A percentile compares a stretch with the other conserved stretches of the same genome.
These are phyloP conservation scores for Argyra leucocephala DNA, from an alignment of 2,888 invertebrate species.

Conservation along the genomic window DNA sequence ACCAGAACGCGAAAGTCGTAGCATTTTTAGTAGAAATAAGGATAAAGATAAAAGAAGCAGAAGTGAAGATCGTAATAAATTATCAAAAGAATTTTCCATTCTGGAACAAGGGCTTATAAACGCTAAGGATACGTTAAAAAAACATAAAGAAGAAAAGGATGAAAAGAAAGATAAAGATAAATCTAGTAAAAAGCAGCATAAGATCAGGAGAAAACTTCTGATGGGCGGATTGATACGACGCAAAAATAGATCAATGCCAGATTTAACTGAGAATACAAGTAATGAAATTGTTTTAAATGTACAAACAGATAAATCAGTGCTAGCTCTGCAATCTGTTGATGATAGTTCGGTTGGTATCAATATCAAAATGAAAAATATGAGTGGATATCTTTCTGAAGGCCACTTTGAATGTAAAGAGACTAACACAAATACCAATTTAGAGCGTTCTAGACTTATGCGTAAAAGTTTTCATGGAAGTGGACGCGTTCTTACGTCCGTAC, in stretches of 20 bases:
- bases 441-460: constrained; percentile 77
- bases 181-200: constrained; percentile 78
- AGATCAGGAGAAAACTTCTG: constrained; percentile 72
- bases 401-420: constrained; percentile 64
- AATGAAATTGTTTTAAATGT: constrained; percentile 44
- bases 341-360: constrained; percentile 65
- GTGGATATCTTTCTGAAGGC: constrained; percentile 78
- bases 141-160: constrained; percentile 51
- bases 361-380: constrained; percentile 45
- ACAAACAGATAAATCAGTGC: constrained; percentile 34
- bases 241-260: constrained; percentile 86
- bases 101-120: constrained; percentile 50
- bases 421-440: constrained; percentile 66
- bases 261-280: constrained; percentile 63
- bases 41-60: constrained; percentile 70
- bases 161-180: constrained; percentile 62
- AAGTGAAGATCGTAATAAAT: constrained; percentile 76
- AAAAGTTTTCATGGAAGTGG: constrained; percentile 83
- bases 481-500: constrained; percentile 67
- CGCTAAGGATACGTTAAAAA: constrained; percentile 47
- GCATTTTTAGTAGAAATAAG: constrained; percentile 57
- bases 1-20: constrained; percentile 59
- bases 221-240: constrained; percentile 83
- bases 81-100: constrained; percentile 61
- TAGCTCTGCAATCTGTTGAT: constrained; percentile 53